Evolutionary conservation across 2,797 vertebrate species (phyloP).

Genomic region (Nannoperca obscura): DNA sequence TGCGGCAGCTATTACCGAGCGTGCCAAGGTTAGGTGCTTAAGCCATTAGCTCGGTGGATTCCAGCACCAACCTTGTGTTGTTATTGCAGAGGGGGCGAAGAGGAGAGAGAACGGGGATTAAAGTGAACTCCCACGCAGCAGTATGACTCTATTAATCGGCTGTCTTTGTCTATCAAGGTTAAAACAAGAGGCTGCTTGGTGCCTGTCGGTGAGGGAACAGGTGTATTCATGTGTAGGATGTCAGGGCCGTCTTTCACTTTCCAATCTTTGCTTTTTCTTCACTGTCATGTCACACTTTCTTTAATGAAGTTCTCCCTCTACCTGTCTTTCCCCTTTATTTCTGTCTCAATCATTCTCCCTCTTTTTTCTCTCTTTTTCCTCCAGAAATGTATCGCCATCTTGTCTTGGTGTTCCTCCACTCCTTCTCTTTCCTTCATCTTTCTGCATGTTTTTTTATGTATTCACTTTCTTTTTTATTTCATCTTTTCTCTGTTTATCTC

Average conservation of each 20-base stretch:
- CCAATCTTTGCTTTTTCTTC: neutral
- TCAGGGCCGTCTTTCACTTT: slow-evolving; percentile 11
- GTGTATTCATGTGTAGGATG: slow-evolving; percentile 15
- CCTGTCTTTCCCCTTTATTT: neutral
- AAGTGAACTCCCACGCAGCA: slow-evolving; percentile 65
- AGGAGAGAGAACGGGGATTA: slow-evolving; percentile 64
- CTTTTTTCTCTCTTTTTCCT: neutral
- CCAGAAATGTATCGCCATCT: too few relatives aligned
- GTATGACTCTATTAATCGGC: slow-evolving; percentile 67
- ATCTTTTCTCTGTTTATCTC: neutral
- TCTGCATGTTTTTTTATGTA: neutral
- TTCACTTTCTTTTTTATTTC: neutral
- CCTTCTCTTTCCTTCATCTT: neutral
- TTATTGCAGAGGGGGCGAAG: slow-evolving; percentile 59
- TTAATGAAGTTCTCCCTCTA: neutral
- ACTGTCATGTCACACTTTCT: neutral
- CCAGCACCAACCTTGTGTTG: slow-evolving; percentile 62
- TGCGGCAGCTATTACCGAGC: slow-evolving; percentile 45
- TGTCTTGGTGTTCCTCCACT: neutral
- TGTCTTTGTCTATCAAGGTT: slow-evolving; percentile 75
- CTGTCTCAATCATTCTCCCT: neutral
- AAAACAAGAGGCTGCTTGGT: slow-evolving; percentile 51
- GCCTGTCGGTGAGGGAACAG: slow-evolving; percentile 31
- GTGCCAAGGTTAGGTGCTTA: slow-evolving; percentile 69
- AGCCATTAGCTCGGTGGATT: slow-evolving; percentile 58